Evolutionary conservation across 2,797 vertebrate species (phyloP), one percentile per base, ranked within the genome.

Genomic region (Chiloscyllium punctatum): DNA sequence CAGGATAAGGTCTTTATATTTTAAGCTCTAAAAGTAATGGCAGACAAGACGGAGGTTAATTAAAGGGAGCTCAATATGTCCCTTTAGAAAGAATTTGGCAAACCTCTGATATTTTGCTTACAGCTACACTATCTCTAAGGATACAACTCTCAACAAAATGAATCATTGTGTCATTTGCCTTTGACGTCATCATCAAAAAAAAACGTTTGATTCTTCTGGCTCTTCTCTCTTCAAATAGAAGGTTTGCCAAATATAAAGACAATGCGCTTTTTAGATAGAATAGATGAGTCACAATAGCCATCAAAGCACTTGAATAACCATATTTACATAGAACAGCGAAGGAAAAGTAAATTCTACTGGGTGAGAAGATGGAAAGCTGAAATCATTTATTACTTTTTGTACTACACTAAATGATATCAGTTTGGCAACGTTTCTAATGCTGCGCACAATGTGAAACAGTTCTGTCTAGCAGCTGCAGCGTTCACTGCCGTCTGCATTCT

Each of bases 241-340:
- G 18, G 62, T 48, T 66, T 92, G 90, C 25, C n/a, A 92, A 92
- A 27, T 2, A 92, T 37, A 92, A 42, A 37, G 62, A 91, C 88
- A 37, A 25, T 90, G 87, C 27, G 1, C 27, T 30, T 90, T 90
- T 90, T 18, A 53, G 51, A 62, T 92, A 37, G 18, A 92, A 42
- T 48, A 37, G 33, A 91, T 62, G n/a, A 91, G 57, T 91, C 30
- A 66, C 13, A 91, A 37, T 92, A 69, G 21, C 21, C 33, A 69
- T 92, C 90, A 92, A 69, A 69, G n/a, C 18, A 69, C 42, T 69
- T 92, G 90, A 92, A 92, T 69, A 69, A 37, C 37, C 69, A 92
- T 92, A 92, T 69, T 92, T 13, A 42, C 37, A 92, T 8, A 92
- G 90, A 69, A 37, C 66, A 92, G 90, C 42, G 8, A n/a, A 37